These are phyloP conservation scores for Paracyclopina nana DNA, from an alignment of 1,140 invertebrate species.

Conservation along the genomic window DNA sequence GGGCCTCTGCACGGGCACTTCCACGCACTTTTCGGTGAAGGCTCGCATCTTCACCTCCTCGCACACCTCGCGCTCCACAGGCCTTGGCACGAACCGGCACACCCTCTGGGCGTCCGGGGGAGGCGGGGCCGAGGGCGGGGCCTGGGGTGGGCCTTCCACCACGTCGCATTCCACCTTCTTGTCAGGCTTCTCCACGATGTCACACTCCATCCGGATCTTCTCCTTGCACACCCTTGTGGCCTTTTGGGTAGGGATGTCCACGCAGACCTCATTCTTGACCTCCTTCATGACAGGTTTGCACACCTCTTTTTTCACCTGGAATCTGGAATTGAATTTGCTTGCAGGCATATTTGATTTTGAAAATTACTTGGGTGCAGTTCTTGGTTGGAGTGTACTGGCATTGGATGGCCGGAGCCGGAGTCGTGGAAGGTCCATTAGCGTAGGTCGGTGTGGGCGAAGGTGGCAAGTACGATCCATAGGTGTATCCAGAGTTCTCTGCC, in stretches of 20 bases:
- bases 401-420: not conserved
- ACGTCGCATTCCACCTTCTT: not conserved
- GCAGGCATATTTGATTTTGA: too few relatives aligned
- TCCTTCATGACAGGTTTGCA: not conserved
- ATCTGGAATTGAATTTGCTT: too few relatives aligned
- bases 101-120: too few relatives aligned
- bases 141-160: too few relatives aligned
- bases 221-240: not conserved
- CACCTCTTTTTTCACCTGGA: not conserved
- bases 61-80: not conserved
- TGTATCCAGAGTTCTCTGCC: not conserved
- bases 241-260: not conserved
- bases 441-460: not conserved
- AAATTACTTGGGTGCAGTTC: not conserved
- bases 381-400: not conserved
- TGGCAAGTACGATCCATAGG: not conserved
- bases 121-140: not conserved
- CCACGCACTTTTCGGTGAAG: not conserved
- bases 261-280: not conserved
- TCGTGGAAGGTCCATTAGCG: not conserved
- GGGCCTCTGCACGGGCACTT: not conserved
- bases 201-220: not conserved
- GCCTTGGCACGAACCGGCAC: not conserved
- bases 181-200: not conserved
- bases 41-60: constrained; percentile 1